A percentile compares a stretch with the other conserved stretches of the same genome.
phyloP scores from a whole-genome alignment of 2,888 invertebrate genomes.

The Drosophila formosana region DNA sequence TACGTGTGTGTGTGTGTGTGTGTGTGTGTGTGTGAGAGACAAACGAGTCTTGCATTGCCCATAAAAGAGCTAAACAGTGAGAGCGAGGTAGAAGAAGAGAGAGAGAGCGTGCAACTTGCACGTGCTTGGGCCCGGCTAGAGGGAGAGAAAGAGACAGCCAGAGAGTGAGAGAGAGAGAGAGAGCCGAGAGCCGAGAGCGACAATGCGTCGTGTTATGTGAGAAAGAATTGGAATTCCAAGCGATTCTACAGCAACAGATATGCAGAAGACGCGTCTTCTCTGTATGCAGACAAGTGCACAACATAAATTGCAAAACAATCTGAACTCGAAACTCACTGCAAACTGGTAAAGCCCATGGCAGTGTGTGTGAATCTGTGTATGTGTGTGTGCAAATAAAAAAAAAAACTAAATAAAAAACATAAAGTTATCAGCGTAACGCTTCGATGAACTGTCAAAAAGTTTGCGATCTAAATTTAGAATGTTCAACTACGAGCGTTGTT shows the following conservation, averaged over 20 bases:
- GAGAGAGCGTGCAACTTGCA: slow-evolving; percentile 43
- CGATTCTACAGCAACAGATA: slow-evolving; percentile 14
- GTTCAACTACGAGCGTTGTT: background rate
- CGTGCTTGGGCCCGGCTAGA: slow-evolving; percentile 31
- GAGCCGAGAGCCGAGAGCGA: background rate
- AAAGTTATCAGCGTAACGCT: slow-evolving; percentile 60
- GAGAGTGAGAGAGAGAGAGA: background rate
- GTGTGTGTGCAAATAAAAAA: background rate
- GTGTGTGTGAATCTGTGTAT: slow-evolving; percentile 10
- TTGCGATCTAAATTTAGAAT: slow-evolving; percentile 38
- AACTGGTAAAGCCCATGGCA: slow-evolving; percentile 18
- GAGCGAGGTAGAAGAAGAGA: slow-evolving; percentile 3
- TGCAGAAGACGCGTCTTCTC: slow-evolving; percentile 27
- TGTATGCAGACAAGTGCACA: slow-evolving; percentile 31
- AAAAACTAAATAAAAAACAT: background rate
- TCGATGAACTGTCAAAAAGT: slow-evolving; percentile 48
- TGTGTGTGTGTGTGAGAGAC: slow-evolving; percentile 28
- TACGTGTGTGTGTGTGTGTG: slow-evolving; percentile 2
- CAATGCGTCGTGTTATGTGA: slow-evolving; percentile 5
- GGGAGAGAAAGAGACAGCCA: slow-evolving; percentile 5
- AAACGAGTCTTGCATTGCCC: slow-evolving; percentile 56
- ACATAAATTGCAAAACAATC: slow-evolving; percentile 27
- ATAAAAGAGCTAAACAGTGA: slow-evolving; percentile 29
- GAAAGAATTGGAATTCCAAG: slow-evolving; percentile 30
- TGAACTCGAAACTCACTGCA: slow-evolving; percentile 18